These are phyloP conservation scores for Salvator merianae DNA, from an alignment of 2,113 vertebrate genomes.

Conservation along the genomic window DNA sequence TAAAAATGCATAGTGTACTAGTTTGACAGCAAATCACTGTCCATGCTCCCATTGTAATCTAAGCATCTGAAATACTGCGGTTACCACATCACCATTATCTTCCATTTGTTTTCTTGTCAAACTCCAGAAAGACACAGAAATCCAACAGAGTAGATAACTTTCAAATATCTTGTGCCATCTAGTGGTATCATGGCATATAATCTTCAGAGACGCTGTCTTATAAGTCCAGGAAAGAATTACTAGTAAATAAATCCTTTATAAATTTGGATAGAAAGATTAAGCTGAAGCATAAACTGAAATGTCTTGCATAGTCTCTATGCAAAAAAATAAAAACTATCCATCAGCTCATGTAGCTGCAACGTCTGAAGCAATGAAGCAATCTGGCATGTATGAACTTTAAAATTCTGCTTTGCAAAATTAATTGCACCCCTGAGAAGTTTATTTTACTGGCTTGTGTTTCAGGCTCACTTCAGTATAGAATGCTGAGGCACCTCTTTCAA, in stretches of 20 bases:
- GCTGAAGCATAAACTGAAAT: neutral
- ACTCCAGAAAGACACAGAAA: neutral
- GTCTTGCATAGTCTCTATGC: neutral
- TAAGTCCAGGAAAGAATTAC: too few relatives aligned
- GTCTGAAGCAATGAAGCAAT: neutral
- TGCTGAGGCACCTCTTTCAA: too few relatives aligned
- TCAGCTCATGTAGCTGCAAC: neutral
- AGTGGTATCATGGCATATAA: constrained; percentile 43
- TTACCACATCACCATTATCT: neutral
- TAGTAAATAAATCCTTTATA: neutral
- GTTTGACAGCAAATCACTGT: neutral
- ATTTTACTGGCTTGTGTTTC: neutral
- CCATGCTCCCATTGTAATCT: neutral
- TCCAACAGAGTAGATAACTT: constrained; percentile 2
- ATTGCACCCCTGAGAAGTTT: neutral
- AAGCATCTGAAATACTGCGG: neutral
- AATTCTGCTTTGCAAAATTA: neutral
- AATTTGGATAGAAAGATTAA: neutral
- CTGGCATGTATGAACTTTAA: neutral
- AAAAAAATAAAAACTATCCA: too few relatives aligned
- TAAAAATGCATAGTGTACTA: neutral
- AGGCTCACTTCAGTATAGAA: neutral
- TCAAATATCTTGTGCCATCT: constrained; percentile 68
- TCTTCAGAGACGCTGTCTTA: neutral
- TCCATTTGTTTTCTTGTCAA: neutral